phyloP scores from a whole-genome alignment of 2,797 vertebrate genomes.

The Coendou prehensilis region DNA sequence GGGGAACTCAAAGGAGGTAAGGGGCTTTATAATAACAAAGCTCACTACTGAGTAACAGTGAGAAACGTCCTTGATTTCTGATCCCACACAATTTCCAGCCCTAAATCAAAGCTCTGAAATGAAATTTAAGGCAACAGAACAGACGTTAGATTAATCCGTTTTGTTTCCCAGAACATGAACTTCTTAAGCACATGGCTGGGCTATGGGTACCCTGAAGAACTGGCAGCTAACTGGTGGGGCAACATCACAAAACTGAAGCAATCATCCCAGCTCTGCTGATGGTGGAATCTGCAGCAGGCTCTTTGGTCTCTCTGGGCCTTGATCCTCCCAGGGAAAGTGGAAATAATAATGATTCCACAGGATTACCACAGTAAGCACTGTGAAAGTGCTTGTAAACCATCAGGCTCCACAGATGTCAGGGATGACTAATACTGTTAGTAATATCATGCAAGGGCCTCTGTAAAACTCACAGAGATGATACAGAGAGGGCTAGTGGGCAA shows the following conservation, averaged over 20 bases:
- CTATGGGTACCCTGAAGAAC: slow-evolving; percentile 8
- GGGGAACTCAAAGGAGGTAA: slow-evolving; percentile 39
- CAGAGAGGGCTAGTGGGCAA: slow-evolving; percentile 7
- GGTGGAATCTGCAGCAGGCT: not conserved
- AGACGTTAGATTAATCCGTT: not conserved
- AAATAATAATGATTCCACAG: not conserved
- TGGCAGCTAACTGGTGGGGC: not conserved
- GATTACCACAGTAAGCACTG: not conserved
- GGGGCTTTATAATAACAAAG: slow-evolving; percentile 9
- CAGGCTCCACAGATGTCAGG: not conserved
- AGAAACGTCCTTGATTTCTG: slow-evolving; percentile 45
- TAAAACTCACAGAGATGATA: not conserved
- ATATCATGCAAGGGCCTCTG: not conserved
- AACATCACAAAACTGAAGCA: not conserved
- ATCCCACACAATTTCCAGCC: slow-evolving; percentile 42
- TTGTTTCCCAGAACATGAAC: slow-evolving; percentile 53
- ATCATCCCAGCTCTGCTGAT: not conserved
- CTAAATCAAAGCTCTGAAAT: slow-evolving; percentile 68
- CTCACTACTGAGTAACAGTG: slow-evolving; percentile 7
- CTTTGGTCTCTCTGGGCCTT: not conserved
- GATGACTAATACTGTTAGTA: not conserved
- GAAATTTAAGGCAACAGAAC: slow-evolving; percentile 41
- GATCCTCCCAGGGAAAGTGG: not conserved
- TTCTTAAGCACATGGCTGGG: not conserved
- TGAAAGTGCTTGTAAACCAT: slow-evolving; percentile 28